Evolutionary conservation across 1,140 invertebrate genomes (phyloP).

Genomic region (Pissodes strobi): DNA sequence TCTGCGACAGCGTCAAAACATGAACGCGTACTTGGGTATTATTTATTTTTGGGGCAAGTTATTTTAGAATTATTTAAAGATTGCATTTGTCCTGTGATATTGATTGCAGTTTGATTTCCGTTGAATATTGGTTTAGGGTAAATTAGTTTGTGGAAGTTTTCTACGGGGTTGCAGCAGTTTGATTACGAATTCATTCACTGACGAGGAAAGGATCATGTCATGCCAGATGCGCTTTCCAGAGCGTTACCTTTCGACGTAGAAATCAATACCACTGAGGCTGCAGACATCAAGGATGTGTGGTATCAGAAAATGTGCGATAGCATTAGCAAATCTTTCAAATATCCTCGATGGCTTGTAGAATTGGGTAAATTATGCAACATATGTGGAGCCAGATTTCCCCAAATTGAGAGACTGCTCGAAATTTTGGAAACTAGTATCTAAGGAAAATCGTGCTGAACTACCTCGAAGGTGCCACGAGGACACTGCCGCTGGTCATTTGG

Average conservation of each 20-base stretch:
- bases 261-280: background rate
- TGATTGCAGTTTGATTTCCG: too few species aligned
- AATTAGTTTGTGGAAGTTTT: too few species aligned
- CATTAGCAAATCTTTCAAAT: background rate
- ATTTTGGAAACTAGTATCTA: background rate
- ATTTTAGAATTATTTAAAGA: too few species aligned
- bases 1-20: too few species aligned
- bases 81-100: too few species aligned
- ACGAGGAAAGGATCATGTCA: slow-evolving; percentile 41
- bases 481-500: too few species aligned
- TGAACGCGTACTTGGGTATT: too few species aligned
- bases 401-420: background rate
- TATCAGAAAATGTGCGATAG: slow-evolving; percentile 8
- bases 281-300: slow-evolving; percentile 10
- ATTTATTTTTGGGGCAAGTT: too few species aligned
- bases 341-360: slow-evolving; percentile 1
- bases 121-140: too few species aligned
- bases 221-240: slow-evolving; percentile 39
- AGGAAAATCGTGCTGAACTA: background rate
- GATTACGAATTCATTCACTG: slow-evolving; percentile 49
- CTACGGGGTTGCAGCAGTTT: slow-evolving; percentile 52
- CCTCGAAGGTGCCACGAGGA: background rate
- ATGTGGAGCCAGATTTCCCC: background rate
- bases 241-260: slow-evolving; percentile 11
- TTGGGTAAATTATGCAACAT: slow-evolving; percentile 7